Base-by-base conservation (phyloP, 2,888 invertebrate genomes). In the Heterodera filipjevi region DNA sequence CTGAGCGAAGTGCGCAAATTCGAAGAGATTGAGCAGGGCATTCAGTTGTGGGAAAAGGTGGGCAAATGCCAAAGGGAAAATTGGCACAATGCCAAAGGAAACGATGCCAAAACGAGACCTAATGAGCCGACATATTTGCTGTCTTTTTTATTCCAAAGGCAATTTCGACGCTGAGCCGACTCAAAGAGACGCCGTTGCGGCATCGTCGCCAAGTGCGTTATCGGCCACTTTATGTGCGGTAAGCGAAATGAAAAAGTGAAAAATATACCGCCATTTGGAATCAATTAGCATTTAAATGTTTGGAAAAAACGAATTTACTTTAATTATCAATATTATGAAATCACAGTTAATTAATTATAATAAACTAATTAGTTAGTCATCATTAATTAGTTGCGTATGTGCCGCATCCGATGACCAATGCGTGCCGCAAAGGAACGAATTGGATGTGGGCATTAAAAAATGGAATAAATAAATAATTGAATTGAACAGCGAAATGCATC, bases 371-470 rank as follows among this genome's bases (percentile, higher is more conserved):
- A 14, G 33, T 5, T 3, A 19, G 16, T 71, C 12, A 39, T 39
- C 10, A 39, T 6, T 32, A 3, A 22, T 73, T 73, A 76, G 76
- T 53, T 79, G 79, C 66, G 79, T 79, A 19, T 79, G 79, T 66
- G 84, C 85, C 77, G 81, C 81, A 22, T 82, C 82, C 75, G 85
- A 87, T 68, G 85, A 86, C 59, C 87, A 89, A 71, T 89, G 89
- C 79, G 88, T 88, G 12, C 89, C 89, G 1, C 86, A 89, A 80
- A 81, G 89, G 49, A 87, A 89, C 79, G 87, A 87, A 14, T 79
- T 87, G 8, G 85, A 87, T 66, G 86, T 86, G 27, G 64, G 79
- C n/a, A 49, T 68, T 32, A 14, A 14, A 14, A 27, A 66, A 19
- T 32, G 12, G 6, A 53, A 22, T 2, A 27, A 59, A 59, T 59